Evolutionary conservation across 2,888 invertebrate species (phyloP).

Genomic region (Trachelus stipa): DNA sequence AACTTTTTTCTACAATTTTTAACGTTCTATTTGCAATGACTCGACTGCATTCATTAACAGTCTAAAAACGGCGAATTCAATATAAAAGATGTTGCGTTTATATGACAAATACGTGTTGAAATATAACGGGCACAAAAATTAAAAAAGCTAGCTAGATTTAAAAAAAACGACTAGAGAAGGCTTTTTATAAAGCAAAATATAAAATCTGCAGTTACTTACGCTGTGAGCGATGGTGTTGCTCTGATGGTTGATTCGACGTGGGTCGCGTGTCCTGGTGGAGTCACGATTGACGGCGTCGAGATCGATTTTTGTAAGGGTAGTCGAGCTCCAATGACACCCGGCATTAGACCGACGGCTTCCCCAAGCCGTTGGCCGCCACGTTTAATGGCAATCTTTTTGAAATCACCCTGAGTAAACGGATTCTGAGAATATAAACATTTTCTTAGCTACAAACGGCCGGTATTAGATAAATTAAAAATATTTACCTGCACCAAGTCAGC

Average conservation of each 20-base stretch:
- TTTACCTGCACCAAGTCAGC: slow-evolving; percentile 82
- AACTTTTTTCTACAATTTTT: too few relatives aligned
- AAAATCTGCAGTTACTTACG: slow-evolving; percentile 68
- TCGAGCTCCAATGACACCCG: slow-evolving; percentile 72
- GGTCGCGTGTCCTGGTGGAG: slow-evolving; percentile 73
- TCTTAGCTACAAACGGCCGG: too few relatives aligned
- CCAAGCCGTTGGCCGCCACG: slow-evolving; percentile 68
- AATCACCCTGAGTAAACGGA: slow-evolving; percentile 73
- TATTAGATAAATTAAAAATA: slow-evolving; percentile 39
- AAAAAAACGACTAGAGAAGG: background rate
- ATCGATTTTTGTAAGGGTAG: slow-evolving; percentile 90
- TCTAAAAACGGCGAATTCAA: too few relatives aligned
- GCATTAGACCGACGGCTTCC: slow-evolving; percentile 58
- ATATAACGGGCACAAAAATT: too few relatives aligned
- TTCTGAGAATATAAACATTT: too few relatives aligned
- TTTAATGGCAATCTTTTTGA: slow-evolving; percentile 77
- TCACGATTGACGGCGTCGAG: slow-evolving; percentile 90
- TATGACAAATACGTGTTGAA: too few relatives aligned
- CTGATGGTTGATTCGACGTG: slow-evolving; percentile 69
- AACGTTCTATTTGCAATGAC: too few relatives aligned
- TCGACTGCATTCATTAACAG: too few relatives aligned
- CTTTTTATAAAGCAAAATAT: slow-evolving; percentile 15
- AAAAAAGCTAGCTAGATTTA: too few relatives aligned
- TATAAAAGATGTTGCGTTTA: too few relatives aligned
- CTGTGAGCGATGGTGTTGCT: slow-evolving; percentile 69